These are phyloP conservation scores for Sylvia borin DNA, from an alignment of 2,797 vertebrate species.

Conservation along the genomic window DNA sequence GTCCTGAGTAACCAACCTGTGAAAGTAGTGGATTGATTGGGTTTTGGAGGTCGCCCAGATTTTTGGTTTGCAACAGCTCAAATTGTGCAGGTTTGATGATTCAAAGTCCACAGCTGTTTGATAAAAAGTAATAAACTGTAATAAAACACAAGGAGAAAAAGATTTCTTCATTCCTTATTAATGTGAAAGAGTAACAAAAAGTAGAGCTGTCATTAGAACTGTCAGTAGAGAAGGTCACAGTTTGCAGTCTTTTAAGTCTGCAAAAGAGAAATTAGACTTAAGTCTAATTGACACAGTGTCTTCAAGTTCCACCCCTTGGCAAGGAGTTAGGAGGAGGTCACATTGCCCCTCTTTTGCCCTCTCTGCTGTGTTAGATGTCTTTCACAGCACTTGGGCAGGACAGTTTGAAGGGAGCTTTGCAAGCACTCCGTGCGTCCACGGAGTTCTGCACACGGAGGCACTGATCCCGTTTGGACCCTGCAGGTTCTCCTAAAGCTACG, in stretches of 20 bases:
- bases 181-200: background rate
- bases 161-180: background rate
- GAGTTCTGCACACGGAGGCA: background rate
- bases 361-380: background rate
- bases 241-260: background rate
- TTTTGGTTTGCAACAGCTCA: background rate
- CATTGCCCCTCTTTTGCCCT: background rate
- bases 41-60: background rate
- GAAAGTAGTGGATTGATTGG: background rate
- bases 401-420: background rate
- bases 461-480: background rate
- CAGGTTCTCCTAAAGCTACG: background rate
- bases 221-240: background rate
- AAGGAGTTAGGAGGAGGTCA: background rate
- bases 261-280: too few relatives aligned
- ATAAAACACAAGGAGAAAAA: background rate
- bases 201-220: background rate
- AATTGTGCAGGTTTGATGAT: background rate
- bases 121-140: background rate
- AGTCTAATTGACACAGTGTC: background rate
- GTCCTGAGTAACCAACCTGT: fast-evolving
- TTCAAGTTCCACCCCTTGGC: background rate
- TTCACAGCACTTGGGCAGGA: background rate
- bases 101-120: background rate
- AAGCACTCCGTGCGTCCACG: fast-evolving